phyloP scores from a whole-genome alignment of 2,113 vertebrate species.

The Ameiurus melas region DNA sequence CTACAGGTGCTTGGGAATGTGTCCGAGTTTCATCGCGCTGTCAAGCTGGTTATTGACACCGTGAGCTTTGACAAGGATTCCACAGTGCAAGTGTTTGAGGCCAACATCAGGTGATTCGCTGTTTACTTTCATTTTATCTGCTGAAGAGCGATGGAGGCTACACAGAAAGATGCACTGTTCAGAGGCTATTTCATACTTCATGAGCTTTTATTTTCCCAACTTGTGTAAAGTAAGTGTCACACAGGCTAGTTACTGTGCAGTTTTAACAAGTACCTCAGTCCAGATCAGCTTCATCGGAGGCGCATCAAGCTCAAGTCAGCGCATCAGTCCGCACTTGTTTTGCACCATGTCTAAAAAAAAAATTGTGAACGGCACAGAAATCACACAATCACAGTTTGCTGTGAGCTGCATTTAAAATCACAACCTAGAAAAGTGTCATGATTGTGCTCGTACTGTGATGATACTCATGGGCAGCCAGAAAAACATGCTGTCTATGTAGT shows the following conservation, averaged over 20 bases:
- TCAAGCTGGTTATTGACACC: conserved; percentile 92
- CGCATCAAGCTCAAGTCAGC: background rate
- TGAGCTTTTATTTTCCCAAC: background rate
- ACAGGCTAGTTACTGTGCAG: background rate
- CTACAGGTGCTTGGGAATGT: conserved; percentile 93
- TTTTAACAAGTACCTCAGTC: background rate
- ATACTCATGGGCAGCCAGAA: background rate
- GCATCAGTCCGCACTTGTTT: background rate
- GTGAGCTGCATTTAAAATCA: background rate
- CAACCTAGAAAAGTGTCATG: background rate
- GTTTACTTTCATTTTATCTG: background rate
- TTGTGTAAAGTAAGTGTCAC: background rate
- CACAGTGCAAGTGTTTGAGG: conserved; percentile 97
- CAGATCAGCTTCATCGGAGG: background rate
- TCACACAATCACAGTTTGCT: background rate
- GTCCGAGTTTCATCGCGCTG: conserved; percentile 93
- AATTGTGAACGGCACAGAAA: background rate
- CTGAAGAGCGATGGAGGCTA: too few relatives aligned
- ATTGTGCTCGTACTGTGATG: background rate
- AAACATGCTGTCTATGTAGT: background rate
- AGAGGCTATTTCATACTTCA: background rate
- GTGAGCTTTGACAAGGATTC: conserved; percentile 98
- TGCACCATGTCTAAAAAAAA: too few relatives aligned
- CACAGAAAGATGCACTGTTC: background rate
- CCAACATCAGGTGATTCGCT: conserved; percentile 87